Conservation (phyloP, 2,888 invertebrate genomes). For the Agapostemon virescens region DNA sequence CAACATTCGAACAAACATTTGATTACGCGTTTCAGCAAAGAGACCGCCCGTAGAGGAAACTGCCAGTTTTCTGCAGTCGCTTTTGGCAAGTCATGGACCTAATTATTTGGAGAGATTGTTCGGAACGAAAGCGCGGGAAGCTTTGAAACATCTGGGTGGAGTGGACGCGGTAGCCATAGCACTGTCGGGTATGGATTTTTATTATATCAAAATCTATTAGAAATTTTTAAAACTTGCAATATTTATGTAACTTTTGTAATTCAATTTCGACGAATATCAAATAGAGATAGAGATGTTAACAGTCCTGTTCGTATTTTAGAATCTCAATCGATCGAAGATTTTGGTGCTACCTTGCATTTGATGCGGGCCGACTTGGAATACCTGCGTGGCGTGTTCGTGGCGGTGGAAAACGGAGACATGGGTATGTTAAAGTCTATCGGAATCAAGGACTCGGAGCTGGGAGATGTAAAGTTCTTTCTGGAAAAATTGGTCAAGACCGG, state of each 20-base stretch:
- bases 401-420: constrained; percentile 96
- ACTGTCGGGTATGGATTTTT: constrained; percentile 94
- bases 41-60: constrained; percentile 98
- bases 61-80: constrained; percentile 95
- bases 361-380: constrained; percentile 95
- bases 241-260: too few relatives aligned
- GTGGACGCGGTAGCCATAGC: constrained; percentile 98
- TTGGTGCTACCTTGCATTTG: constrained; percentile 92
- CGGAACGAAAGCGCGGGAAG: constrained; percentile 96
- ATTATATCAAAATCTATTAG: too few relatives aligned
- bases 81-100: constrained; percentile 96
- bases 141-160: constrained; percentile 94
- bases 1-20: background rate
- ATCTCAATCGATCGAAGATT: constrained; percentile 97
- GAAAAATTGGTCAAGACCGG: constrained; percentile 97
- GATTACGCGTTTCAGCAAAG: constrained; percentile 86
- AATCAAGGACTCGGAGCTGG: constrained; percentile 96
- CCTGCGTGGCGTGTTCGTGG: constrained; percentile 96
- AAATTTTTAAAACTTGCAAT: too few relatives aligned
- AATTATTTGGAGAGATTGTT: constrained; percentile 98
- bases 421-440: constrained; percentile 96
- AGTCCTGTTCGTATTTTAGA: constrained; percentile 81
- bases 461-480: constrained; percentile 97
- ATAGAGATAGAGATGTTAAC: too few relatives aligned
- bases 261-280: background rate